Evolutionary conservation across 2,797 vertebrate genomes (phyloP).

Genomic region (Melanotaenia maccullochi): DNA sequence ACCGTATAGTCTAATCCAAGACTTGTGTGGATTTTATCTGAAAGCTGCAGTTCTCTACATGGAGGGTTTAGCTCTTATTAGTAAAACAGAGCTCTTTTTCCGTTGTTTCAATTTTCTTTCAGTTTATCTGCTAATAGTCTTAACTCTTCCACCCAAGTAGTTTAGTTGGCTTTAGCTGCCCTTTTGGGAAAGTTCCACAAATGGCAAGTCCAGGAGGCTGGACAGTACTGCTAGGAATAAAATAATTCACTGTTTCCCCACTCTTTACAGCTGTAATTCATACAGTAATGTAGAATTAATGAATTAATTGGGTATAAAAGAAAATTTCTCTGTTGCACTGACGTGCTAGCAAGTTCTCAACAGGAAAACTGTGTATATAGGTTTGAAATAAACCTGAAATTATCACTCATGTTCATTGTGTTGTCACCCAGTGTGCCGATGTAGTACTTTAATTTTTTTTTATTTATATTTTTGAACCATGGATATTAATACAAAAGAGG

Average conservation of each 20-base stretch:
- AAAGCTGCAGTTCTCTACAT: slow-evolving; percentile 9
- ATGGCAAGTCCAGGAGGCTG: background rate
- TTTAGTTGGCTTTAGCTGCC: background rate
- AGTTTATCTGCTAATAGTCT: slow-evolving; percentile 5
- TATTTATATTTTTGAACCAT: no score
- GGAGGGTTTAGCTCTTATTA: slow-evolving; percentile 15
- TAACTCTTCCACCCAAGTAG: background rate
- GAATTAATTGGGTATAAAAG: no score
- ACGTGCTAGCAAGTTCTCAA: background rate
- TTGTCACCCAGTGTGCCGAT: background rate
- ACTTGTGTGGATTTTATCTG: slow-evolving; percentile 14
- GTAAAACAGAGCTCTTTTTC: background rate
- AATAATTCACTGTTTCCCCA: background rate
- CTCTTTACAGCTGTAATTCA: no score
- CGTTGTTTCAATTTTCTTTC: slow-evolving; percentile 6
- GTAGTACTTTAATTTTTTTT: no score
- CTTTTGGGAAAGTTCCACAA: background rate
- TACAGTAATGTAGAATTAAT: background rate
- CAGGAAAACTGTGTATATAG: background rate
- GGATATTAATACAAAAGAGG: no score
- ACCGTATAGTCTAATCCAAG: slow-evolving; percentile 11
- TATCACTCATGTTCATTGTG: background rate
- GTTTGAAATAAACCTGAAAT: no score
- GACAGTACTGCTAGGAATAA: background rate
- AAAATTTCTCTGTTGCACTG: background rate